Base-by-base conservation (phyloP, 2,888 invertebrate species). In the Ophioninae sp. region DNA sequence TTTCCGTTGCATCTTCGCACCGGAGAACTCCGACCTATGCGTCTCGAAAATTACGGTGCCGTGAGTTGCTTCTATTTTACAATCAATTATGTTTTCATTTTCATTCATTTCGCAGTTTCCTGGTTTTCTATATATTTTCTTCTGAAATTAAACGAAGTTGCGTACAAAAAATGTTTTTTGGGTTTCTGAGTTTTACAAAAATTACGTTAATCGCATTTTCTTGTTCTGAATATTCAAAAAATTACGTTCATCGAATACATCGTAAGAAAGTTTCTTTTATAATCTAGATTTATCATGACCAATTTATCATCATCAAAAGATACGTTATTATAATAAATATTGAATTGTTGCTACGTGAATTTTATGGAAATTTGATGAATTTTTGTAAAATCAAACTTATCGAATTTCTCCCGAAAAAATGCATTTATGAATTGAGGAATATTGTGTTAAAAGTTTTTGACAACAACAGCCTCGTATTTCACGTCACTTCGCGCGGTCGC, bases 401-500 rank as follows among this genome's bases (percentile, higher is more conserved):
- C 50, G 50, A 50, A 50, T 50, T 50, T 10, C 10, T 50, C 50
- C 10, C 13, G 13, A 13, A 50, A 50, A 17, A 50, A 50, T 17
- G 10, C 2, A 50, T 50, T 50, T 50, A 50, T 50, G 17, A 17
- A 3, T 17, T 50, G 50, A 17, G 6, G 13, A 10, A 50, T 17
- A 50, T 72, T 82, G 39, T 75, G 13, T 77, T 81, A 72, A 20
- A 65, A 86, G 85, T 86, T 86, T 78, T 56, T 86, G 68, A 81
- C 85, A 13, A 86, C 86, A 0, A 86, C 86, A 10, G 83, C 73
- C 5, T 86, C 84, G 10, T 86, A 86, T 41, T 86, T 86, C 61
- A 86, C 84, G 21, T 86, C 86, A 1, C 72, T 86, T 23, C 80
- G 82, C 23, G 85, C 85, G 6, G 84, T 85, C 17, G 74, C 86